Base-by-base conservation (phyloP, 2,113 vertebrate genomes). In the Nothoprocta pentlandii region DNA sequence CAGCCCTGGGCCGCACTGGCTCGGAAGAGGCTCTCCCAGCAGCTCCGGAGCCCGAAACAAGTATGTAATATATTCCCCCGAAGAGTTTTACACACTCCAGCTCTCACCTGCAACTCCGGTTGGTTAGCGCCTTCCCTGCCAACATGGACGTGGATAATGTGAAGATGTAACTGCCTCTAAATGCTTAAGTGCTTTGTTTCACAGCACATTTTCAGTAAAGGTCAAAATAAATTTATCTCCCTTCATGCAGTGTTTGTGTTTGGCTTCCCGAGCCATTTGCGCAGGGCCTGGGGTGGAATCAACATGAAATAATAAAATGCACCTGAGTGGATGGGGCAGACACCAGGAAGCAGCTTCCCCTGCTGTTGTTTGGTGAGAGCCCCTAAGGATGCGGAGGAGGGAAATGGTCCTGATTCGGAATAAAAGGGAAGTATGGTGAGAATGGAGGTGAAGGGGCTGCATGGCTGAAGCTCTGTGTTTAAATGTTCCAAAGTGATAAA, bases 161-260 rank as follows among this genome's bases (percentile, higher is more conserved):
- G 94, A 97, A 92, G 92, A 86, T 95, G 96, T 97, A 98, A 97
- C 95, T 96, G 93, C 64, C 94, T 95, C 95, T 97, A 97, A 97
- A 97, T 95, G 95, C 94, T 94, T 97, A 97, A 98, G 95, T 96
- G 97, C 96, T 97, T 98, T 98, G 96, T 97, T 97, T 98, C 97
- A 97, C 95, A 97, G 94, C 93, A 85, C 96, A 89, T 97, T 98
- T 98, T 96, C 95, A 79, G 97, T 96, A 98, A 98, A 98, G 97
- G 97, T 98, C 97, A 97, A 97, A 97, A 97, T 97, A 97, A 98
- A 98, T 97, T 97, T 87, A 95, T 97, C 94, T 97, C 94, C 63
- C 41, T 95, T 95, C 97, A 97, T 9, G 79, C 89, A 95, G 90
- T 86, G 59, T 94, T 97, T 97, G 85, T 96, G 91, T 97, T 97